Evolutionary conservation across 2,113 vertebrate genomes (phyloP).

Genomic region (Cynopterus brachyotis): DNA sequence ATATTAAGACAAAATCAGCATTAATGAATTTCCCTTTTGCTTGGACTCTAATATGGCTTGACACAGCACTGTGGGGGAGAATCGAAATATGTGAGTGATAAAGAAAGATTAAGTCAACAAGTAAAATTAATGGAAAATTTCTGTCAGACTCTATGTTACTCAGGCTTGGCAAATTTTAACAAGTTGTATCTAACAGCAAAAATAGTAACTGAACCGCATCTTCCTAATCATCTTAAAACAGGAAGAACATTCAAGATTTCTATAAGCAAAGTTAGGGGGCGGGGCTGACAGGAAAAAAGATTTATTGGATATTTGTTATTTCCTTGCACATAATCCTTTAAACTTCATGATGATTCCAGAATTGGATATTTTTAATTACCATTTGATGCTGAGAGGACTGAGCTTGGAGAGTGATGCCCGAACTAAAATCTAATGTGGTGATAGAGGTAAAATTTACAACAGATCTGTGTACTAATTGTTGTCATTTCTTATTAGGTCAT

Average conservation of each 20-base stretch:
- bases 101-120: not conserved
- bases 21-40: not conserved
- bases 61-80: not conserved
- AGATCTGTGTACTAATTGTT: not conserved
- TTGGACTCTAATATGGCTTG: not conserved
- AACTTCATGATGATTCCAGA: not conserved
- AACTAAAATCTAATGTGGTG: not conserved
- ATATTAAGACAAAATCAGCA: not conserved
- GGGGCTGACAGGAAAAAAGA: accelerated
- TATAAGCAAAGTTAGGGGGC: not conserved
- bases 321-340: not conserved
- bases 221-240: not conserved
- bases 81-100: not conserved
- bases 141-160: not conserved
- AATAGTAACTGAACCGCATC: not conserved
- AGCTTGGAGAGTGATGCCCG: not conserved
- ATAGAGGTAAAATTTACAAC: not conserved
- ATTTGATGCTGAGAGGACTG: not conserved
- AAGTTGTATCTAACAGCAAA: not conserved
- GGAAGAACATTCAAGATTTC: not conserved
- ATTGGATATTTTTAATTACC: not conserved
- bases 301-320: not conserved
- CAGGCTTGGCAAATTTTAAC: not conserved
- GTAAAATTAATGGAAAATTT: not conserved
- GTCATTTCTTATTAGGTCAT: not conserved